Evolutionary conservation across 2,797 vertebrate species (phyloP).

Genomic region (Urocyon cinereoargenteus): DNA sequence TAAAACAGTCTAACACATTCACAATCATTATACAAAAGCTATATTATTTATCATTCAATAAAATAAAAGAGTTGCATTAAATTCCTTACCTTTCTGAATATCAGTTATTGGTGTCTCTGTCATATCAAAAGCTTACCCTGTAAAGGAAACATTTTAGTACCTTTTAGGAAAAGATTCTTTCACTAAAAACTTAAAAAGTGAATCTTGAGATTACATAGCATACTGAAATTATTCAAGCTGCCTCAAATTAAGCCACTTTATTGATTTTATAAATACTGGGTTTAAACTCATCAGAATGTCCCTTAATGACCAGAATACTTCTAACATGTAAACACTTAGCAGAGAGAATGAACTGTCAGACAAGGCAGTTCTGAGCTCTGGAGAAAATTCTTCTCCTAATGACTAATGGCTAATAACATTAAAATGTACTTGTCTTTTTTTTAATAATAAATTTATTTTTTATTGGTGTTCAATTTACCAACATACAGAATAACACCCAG

Average conservation of each 20-base stretch:
- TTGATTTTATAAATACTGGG: conserved; percentile 72
- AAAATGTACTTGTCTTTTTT: neutral
- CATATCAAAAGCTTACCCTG: conserved; percentile 35
- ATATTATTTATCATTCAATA: neutral
- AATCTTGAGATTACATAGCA: conserved; percentile 56
- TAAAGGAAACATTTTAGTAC: conserved; percentile 50
- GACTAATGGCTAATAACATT: neutral
- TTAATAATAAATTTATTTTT: no score
- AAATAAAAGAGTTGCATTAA: neutral
- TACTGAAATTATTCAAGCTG: conserved; percentile 79
- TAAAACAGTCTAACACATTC: conserved; percentile 10
- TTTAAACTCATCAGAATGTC: conserved; percentile 64
- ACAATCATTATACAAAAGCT: conserved; percentile 1
- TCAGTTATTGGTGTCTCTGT: conserved; percentile 1
- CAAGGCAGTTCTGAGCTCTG: conserved; percentile 67
- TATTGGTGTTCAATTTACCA: no score
- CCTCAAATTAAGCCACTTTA: conserved; percentile 76
- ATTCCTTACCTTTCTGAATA: conserved; percentile 44
- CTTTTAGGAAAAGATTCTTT: conserved; percentile 73
- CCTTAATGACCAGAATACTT: conserved; percentile 58
- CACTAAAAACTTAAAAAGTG: conserved; percentile 64
- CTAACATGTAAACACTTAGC: conserved; percentile 56
- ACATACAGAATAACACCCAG: no score
- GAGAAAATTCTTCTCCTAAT: conserved; percentile 25
- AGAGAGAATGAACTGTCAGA: conserved; percentile 29